Conservation (phyloP, 64 coral and sea anemone species). For the Pachyseris speciosa region DNA sequence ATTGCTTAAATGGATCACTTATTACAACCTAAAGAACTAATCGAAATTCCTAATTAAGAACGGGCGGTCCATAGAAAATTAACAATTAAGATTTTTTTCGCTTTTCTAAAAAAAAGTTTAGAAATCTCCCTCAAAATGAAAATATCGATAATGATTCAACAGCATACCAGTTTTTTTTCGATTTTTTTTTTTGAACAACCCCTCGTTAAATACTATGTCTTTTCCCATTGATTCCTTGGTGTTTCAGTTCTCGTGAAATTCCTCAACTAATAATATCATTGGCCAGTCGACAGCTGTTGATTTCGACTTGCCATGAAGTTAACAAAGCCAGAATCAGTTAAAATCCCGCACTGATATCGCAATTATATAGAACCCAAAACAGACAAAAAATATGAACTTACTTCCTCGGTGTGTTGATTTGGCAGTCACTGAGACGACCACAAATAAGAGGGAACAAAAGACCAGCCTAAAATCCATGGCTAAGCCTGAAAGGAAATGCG, state of each 20-base stretch:
- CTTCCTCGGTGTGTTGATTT: slow-evolving; percentile 84
- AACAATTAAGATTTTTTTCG: too few relatives aligned
- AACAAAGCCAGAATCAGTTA: not conserved
- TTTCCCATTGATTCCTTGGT: not conserved
- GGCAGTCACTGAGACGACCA: slow-evolving; percentile 71
- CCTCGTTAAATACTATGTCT: too few relatives aligned
- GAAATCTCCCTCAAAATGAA: too few relatives aligned
- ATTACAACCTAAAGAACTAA: too few relatives aligned
- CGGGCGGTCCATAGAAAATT: too few relatives aligned
- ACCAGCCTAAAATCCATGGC: slow-evolving; percentile 92
- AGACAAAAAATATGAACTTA: slow-evolving; percentile 44
- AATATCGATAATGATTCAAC: too few relatives aligned
- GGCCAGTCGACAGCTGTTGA: not conserved
- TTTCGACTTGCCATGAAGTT: not conserved
- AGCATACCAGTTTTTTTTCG: not conserved
- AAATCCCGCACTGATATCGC: not conserved
- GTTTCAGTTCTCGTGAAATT: not conserved
- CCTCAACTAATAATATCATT: not conserved
- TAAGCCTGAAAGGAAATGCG: slow-evolving; percentile 56
- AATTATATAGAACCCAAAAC: not conserved
- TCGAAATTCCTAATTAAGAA: too few relatives aligned
- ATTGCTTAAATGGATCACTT: too few relatives aligned
- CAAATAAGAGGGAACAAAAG: slow-evolving; percentile 82
- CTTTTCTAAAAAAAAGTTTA: too few relatives aligned
- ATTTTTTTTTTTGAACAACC: too few relatives aligned